Percentiles rank a stretch among this genome's conserved stretches.
These are phyloP conservation scores for Microchrysa polita DNA, from an alignment of 2,888 invertebrate genomes.

Conservation along the genomic window DNA sequence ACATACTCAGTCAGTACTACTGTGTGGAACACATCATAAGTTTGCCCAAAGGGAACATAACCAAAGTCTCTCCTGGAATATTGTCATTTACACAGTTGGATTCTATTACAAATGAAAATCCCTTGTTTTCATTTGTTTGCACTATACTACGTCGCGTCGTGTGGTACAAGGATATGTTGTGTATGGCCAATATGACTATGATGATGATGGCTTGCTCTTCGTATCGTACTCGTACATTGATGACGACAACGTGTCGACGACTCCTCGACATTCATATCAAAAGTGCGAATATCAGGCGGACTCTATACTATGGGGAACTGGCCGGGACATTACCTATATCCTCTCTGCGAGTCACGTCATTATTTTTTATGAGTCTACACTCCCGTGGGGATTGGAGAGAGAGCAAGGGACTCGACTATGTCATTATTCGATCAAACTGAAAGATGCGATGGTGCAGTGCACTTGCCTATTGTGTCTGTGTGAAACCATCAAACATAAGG, in stretches of 20 bases:
- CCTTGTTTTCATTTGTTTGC: slow-evolving; percentile 43
- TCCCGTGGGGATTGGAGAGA: slow-evolving; percentile 21
- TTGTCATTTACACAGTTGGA: slow-evolving; percentile 44
- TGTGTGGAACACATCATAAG: no score
- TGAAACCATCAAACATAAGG: no score
- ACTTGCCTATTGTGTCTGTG: no score
- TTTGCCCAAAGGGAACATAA: slow-evolving; percentile 29
- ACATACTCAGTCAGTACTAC: slow-evolving; percentile 16
- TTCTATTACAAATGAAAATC: slow-evolving; percentile 42
- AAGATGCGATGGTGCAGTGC: no score
- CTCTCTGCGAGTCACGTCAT: slow-evolving; percentile 25
- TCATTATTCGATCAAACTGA: background rate
- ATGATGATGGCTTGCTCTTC: slow-evolving; percentile 36
- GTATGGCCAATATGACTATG: background rate
- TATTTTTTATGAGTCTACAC: slow-evolving; percentile 40
- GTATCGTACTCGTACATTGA: no score
- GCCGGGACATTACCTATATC: slow-evolving; percentile 5
- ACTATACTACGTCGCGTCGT: no score
- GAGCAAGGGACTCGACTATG: background rate
- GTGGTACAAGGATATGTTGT: background rate
- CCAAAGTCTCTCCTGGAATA: slow-evolving; percentile 29
- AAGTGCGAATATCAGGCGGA: slow-evolving; percentile 7
- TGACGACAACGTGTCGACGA: slow-evolving; percentile 27
- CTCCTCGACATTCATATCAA: slow-evolving; percentile 21
- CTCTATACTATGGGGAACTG: slow-evolving; percentile 3